phyloP scores from a whole-genome alignment of 2,888 invertebrate species.

The Parnassius glacialis region DNA sequence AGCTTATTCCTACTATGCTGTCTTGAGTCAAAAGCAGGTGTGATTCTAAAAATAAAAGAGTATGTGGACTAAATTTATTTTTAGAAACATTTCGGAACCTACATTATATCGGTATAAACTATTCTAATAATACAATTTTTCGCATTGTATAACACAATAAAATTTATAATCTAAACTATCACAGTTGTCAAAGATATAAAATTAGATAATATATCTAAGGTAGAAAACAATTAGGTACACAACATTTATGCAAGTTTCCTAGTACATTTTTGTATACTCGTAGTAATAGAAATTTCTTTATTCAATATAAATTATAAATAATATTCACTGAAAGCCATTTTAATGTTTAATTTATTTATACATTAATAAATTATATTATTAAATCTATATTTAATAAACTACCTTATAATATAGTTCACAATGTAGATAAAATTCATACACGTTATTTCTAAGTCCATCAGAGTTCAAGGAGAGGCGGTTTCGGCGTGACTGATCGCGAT shows the following conservation, averaged over 20 bases:
- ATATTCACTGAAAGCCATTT: too few relatives aligned
- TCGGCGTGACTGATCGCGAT: constrained; percentile 62
- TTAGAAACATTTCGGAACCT: constrained; percentile 5
- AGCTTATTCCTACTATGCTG: constrained; percentile 66
- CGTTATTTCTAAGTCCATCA: constrained; percentile 45
- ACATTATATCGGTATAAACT: not conserved
- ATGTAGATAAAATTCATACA: constrained; percentile 34
- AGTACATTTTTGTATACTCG: not conserved
- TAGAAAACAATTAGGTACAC: constrained; percentile 8
- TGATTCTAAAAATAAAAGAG: constrained; percentile 18
- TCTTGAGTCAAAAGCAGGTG: constrained; percentile 54
- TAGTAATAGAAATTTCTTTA: too few relatives aligned
- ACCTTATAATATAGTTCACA: not conserved
- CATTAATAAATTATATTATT: too few relatives aligned
- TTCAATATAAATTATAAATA: too few relatives aligned
- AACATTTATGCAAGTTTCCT: not conserved
- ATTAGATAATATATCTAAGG: constrained; percentile 35
- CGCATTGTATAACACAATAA: constrained; percentile 32
- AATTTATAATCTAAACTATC: constrained; percentile 65
- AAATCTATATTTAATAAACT: too few relatives aligned
- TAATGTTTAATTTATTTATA: too few relatives aligned
- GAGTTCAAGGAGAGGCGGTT: constrained; percentile 64
- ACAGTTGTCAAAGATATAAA: constrained; percentile 67
- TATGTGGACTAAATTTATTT: constrained; percentile 22
- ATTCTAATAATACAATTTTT: constrained; percentile 9